Evolutionary conservation across 53 echinoderm and acorn worm genomes (phyloP), one percentile per base, ranked within the genome.

Genomic region (Zoroaster sp.): DNA sequence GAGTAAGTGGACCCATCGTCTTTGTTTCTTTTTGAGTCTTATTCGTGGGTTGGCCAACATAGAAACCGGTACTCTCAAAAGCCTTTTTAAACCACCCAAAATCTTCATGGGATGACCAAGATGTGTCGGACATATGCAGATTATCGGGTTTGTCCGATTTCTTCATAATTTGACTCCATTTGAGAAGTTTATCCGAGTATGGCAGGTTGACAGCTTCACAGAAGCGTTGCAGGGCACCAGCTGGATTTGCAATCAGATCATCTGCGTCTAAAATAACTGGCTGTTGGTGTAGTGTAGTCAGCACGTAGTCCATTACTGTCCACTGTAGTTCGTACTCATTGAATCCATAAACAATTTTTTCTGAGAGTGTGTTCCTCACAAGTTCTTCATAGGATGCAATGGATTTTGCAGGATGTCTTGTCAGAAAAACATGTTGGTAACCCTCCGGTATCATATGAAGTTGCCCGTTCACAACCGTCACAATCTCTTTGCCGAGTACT

Each of bases 361-460:
- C n/a, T n/a, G n/a, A n/a, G n/a, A n/a, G n/a, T n/a, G n/a, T 2
- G 35, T 4, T 72, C 40, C 2, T 15, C 17, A 72, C 0, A 13
- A 23, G 20, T 1, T 72, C 41, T 11, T 15, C 18, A 39, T n/a
- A 0, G 1, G 73, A 72, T 18, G 73, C 7, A 9, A 72, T 40
- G n/a, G 41, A 15, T 39, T 72, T 72, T 10, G 18, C 28, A 40
- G 73, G 73, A 14, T 72, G 73, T 2, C 42, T 40, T 20, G 41
- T 72, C 41, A 72, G 42, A 10, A 72, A 40, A 33, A 41, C 73
- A 41, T 72, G 73, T 4, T 20, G 39, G 73, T 72, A 72, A 3
- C 73, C 73, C n/a, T 72, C 73, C 18, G 73, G 73, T 72, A 41
- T 72, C 73, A 72, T 72, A 2, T 72, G 40, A 40, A 72, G 20